A percentile compares a stretch with the other conserved stretches of the same genome.
Evolutionary conservation across 1,140 invertebrate species (phyloP).

Genomic region (Onthophagus taurus): DNA sequence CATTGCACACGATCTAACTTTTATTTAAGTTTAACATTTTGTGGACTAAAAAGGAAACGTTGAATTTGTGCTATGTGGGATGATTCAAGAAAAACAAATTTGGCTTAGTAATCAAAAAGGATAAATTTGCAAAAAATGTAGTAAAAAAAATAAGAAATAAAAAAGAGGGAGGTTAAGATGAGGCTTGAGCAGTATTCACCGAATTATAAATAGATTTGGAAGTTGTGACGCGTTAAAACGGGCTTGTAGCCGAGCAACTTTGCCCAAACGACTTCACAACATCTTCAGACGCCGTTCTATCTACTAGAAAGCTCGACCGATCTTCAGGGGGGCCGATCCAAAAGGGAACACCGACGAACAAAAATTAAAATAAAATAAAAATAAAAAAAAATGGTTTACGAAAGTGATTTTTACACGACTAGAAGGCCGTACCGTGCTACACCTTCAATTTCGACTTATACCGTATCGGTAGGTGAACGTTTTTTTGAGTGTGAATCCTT

Average conservation of each 20-base stretch:
- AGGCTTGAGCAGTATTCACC: slow-evolving; percentile 12
- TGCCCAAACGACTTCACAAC: slow-evolving; percentile 26
- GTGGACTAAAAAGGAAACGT: too few species aligned
- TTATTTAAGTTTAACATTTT: too few species aligned
- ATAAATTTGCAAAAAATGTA: too few species aligned
- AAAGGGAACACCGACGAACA: slow-evolving; percentile 25
- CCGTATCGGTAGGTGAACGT: slow-evolving; percentile 66
- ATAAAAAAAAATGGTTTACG: slow-evolving; percentile 86
- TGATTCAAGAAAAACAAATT: too few species aligned
- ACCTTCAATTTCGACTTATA: slow-evolving; percentile 61
- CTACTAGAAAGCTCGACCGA: slow-evolving; percentile 2
- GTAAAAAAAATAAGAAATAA: too few species aligned
- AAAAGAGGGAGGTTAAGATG: too few species aligned
- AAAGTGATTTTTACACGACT: slow-evolving; percentile 80
- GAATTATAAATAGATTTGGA: slow-evolving; percentile 15
- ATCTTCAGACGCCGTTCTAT: slow-evolving; percentile 27
- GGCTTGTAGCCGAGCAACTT: slow-evolving; percentile 16
- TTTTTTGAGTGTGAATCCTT: background rate
- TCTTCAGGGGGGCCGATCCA: slow-evolving; percentile 5
- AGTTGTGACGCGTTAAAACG: slow-evolving; percentile 23
- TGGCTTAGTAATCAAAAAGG: too few species aligned
- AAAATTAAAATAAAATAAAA: too few species aligned
- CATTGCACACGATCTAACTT: too few species aligned
- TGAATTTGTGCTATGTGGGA: too few species aligned
- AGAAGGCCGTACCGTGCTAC: slow-evolving; percentile 64